phyloP scores from a whole-genome alignment of 2,888 invertebrate species.

The Hetaerina titia region DNA sequence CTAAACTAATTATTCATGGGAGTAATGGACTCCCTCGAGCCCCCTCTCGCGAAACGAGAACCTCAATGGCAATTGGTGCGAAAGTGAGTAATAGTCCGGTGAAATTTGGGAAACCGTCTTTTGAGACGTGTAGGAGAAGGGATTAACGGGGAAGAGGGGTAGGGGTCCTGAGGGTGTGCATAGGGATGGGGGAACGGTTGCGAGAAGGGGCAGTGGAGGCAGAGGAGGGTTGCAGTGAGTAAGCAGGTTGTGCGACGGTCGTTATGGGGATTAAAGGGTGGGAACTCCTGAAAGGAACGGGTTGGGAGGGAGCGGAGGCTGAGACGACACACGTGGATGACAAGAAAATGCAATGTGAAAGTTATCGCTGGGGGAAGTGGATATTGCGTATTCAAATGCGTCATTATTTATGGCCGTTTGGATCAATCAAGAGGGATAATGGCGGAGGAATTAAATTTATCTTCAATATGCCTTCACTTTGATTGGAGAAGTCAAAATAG shows the following conservation, averaged over 20 bases:
- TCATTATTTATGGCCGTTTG: neutral
- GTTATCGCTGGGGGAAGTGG: neutral
- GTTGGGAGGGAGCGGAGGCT: neutral
- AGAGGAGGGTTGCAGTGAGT: neutral
- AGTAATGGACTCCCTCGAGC: neutral
- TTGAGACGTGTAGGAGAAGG: neutral
- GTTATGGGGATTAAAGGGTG: slow-evolving; percentile 1
- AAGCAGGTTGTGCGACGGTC: slow-evolving; percentile 14
- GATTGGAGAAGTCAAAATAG: no score
- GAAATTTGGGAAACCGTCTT: neutral
- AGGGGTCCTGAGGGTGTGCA: neutral
- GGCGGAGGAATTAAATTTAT: neutral
- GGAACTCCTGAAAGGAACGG: neutral
- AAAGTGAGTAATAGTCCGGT: neutral
- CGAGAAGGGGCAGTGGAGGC: neutral
- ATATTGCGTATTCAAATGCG: neutral
- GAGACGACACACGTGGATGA: neutral
- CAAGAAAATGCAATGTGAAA: neutral
- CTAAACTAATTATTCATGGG: slow-evolving; percentile 13
- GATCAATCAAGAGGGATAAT: neutral
- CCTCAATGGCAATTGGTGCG: neutral
- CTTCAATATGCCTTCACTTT: neutral
- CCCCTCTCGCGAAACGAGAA: neutral
- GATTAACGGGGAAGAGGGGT: neutral
- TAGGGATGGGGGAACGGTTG: neutral